Conservation (phyloP, 2,113 vertebrate genomes). For the Baryphthengus martii region DNA sequence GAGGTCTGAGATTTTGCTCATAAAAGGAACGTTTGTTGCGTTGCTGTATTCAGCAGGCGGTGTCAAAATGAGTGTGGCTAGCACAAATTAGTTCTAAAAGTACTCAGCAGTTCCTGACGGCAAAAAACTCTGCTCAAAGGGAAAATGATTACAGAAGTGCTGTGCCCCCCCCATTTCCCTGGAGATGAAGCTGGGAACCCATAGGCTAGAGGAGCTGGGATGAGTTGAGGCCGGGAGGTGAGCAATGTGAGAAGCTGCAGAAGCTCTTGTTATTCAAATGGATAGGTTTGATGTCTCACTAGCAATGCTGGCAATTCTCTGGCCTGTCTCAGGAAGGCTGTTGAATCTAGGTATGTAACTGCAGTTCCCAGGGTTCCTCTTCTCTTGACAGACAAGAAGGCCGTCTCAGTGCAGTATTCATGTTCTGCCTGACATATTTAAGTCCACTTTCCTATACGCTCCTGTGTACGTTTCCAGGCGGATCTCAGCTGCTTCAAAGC, state of each 20-base stretch:
- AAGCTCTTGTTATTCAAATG: neutral
- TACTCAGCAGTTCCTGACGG: neutral
- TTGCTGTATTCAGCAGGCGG: neutral
- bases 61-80: neutral
- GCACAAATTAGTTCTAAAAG: neutral
- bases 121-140: neutral
- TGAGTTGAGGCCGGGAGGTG: neutral
- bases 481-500: neutral
- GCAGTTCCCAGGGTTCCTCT: neutral
- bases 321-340: neutral
- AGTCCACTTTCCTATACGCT: neutral
- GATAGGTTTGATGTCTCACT: neutral
- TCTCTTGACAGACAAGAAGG: neutral
- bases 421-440: neutral
- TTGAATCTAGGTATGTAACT: neutral
- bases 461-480: neutral
- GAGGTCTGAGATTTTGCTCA: neutral
- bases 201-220: neutral
- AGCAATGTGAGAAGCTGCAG: neutral
- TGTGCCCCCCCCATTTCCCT: fast-evolving
- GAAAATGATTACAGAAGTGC: neutral
- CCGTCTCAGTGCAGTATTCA: neutral
- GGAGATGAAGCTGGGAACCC: neutral
- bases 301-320: neutral
- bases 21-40: neutral